These are phyloP conservation scores for Proisotoma minuta DNA, from an alignment of 2,888 invertebrate genomes.

Conservation along the genomic window DNA sequence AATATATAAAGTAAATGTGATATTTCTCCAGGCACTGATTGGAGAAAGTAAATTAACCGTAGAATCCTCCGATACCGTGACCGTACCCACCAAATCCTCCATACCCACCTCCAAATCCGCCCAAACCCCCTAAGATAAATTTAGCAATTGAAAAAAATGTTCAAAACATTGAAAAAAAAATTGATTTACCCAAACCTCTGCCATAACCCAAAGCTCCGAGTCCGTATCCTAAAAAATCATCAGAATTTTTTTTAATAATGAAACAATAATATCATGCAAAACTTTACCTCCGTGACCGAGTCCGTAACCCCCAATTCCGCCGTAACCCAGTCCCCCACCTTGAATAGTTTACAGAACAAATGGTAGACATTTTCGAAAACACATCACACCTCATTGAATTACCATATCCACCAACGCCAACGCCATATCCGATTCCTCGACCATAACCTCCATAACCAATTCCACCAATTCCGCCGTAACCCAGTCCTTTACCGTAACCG, in stretches of 20 bases:
- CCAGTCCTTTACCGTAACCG: conserved; percentile 9
- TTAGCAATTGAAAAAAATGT: too few species aligned
- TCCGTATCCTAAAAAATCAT: too few species aligned
- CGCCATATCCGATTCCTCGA: background rate
- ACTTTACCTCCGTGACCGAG: background rate
- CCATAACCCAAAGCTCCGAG: too few species aligned
- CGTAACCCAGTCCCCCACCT: background rate
- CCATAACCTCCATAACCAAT: conserved; percentile 1
- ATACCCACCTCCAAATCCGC: background rate
- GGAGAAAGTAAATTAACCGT: too few species aligned
- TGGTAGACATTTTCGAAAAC: too few species aligned
- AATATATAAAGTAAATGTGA: too few species aligned
- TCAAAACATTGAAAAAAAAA: too few species aligned
- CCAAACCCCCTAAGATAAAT: background rate
- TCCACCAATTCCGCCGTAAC: conserved; percentile 12
- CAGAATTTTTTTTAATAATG: too few species aligned
- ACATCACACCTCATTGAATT: too few species aligned
- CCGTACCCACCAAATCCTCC: background rate
- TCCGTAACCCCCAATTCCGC: conserved; percentile 1
- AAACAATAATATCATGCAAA: too few species aligned
- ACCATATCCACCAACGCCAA: background rate
- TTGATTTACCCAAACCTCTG: too few species aligned
- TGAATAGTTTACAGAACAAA: background rate
- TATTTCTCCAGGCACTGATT: too few species aligned
- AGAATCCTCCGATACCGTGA: background rate